Conservation (phyloP, 2,113 vertebrate genomes). For the Neomonachus schauinslandi region DNA sequence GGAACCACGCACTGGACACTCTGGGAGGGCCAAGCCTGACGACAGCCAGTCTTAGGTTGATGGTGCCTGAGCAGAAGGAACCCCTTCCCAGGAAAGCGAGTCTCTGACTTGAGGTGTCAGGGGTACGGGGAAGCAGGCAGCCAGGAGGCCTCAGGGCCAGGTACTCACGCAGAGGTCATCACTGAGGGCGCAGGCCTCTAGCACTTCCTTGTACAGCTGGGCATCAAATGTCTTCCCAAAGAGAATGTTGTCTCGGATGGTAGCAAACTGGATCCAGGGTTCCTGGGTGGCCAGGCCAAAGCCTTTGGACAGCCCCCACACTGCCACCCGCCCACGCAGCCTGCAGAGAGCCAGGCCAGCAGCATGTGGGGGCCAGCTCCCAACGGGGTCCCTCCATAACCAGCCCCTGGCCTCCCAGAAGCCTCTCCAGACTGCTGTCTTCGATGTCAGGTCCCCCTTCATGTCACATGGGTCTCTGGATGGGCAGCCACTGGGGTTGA, state of each 20-base stretch:
- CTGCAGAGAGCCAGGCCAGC: slow-evolving; percentile 82
- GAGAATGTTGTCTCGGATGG: slow-evolving; percentile 96
- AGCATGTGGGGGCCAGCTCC: background rate
- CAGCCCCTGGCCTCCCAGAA: background rate
- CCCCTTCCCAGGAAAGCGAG: background rate
- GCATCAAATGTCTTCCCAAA: slow-evolving; percentile 93
- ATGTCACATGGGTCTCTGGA: background rate
- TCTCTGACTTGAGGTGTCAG: background rate
- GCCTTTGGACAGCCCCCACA: slow-evolving; percentile 90
- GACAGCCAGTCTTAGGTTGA: background rate
- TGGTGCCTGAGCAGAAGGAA: background rate
- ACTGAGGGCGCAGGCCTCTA: slow-evolving; percentile 94
- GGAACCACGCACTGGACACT: background rate
- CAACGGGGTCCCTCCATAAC: background rate
- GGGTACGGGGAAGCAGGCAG: background rate
- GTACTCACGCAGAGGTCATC: slow-evolving; percentile 94
- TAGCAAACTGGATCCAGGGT: slow-evolving; percentile 97
- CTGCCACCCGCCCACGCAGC: slow-evolving; percentile 87
- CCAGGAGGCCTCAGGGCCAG: background rate
- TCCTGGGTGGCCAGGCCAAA: slow-evolving; percentile 95
- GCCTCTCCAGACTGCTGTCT: background rate
- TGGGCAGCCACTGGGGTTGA: background rate
- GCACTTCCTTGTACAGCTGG: slow-evolving; percentile 90
- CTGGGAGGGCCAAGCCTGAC: background rate
- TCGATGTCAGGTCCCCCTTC: background rate